Evolutionary conservation across 2,797 vertebrate genomes (phyloP), one percentile per base, ranked within the genome.

Genomic region (Podarcis lilfordi): DNA sequence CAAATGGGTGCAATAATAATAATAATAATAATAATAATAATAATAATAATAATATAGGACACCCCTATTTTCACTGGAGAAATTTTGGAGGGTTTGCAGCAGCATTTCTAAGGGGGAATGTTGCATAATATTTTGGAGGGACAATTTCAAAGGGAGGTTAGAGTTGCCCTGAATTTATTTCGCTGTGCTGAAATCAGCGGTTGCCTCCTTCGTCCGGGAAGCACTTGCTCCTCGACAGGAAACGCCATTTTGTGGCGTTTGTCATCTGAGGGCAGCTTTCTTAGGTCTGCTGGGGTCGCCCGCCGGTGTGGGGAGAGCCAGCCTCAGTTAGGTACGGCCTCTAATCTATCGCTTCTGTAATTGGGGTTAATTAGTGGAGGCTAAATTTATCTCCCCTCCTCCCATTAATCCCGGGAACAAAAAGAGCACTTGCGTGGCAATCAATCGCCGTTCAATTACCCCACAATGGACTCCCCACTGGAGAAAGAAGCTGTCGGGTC

Each of bases 351-450:
- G 93, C 91, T 90, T 91, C 88, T 96, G 88, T 95, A 96, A 95
- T 95, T 95, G 95, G 93, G 95, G 94, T 95, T 95, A 96, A 96
- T 96, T 96, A 95, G 91, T 92, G 91, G 93, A 91, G 92, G 94
- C 94, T 91, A 95, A 93, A 95, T 95, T 94, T 95, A 95, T 95
- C 94, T 95, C 91, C 92, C 90, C 0, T 43, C 85, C 89, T 95
- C 93, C 93, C 94, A 94, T 95, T 95, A 95, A 96, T 96, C 92
- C 94, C 91, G 79, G 92, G 92, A 93, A 95, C 93, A 95, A 95
- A 55, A 95, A 89, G 94, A 93, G 95, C 35, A 89, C 92, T 89
- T 94, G 3, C 19, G 40, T 94, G 94, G 93, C 93, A 95, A 96
- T 95, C 95, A 95, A 96, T 95, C 90, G 94, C 82, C 83, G 91